Evolutionary conservation across 2,888 invertebrate genomes (phyloP), one percentile per base, ranked within the genome.

Genomic region (Cryptocephalus moraei): DNA sequence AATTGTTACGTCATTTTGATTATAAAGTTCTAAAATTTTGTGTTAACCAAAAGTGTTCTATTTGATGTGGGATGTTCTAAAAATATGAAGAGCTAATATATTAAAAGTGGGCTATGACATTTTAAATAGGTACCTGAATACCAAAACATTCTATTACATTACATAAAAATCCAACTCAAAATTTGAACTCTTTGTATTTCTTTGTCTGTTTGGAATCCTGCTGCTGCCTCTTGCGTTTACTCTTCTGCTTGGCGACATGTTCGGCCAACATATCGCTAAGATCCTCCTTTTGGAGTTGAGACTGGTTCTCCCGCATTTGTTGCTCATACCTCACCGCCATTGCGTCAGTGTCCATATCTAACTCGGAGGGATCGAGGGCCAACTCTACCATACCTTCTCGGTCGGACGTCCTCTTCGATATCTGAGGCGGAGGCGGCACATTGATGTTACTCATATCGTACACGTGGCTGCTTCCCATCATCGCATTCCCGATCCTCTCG

Each of bases 381-480:
- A 99, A 80, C 68, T 97, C 97, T 33, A 99, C 91, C 56, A 86
- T 87, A 33, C 82, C 71, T 55, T 74, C 66, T 14, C 70, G 63
- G 31, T 65, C 62, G 36, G 58, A 59, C 11, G 56, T 54, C 49
- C 64, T 57, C 45, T 60, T 66, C 52, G 55, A 69, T 55, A 53
- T 69, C 31, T 73, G 69, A 1, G 74, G 73, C 6, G 46, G 40
- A 8, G 38, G 43, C 0, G 80, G 75, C 46, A 74, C 75, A 8
- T 75, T 76, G 8, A 81, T 82, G 47, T 51, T 22, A 79, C 80
- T 81, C 73, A 99, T 82, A 66, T 99, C 99, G 68, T 99, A 99
- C 0, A 96, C 92, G 70, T 99, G 99, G 0, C 92, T 92, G 41
- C 96, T 96, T 3, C 89, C 99, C 94, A 99, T 95, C 95, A 99